Base-by-base conservation (phyloP, 2,888 invertebrate genomes). In the Noctua comes region DNA sequence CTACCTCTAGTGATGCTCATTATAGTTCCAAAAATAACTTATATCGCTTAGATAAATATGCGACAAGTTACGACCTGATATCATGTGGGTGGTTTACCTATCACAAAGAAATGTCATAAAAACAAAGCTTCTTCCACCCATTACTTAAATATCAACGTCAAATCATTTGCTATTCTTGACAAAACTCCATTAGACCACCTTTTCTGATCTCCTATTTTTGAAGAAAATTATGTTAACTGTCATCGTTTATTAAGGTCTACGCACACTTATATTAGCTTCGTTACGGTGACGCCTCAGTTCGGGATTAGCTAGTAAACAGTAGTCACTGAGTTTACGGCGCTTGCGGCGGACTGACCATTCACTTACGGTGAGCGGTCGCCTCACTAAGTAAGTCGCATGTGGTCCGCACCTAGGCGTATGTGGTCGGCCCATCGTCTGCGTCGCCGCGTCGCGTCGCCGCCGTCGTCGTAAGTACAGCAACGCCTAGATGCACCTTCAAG, bases 171-270 rank as follows among this genome's bases (percentile, higher is more conserved):
- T 76, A 36, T 36, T 65, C n/a, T 18, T 16, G 46, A 76, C n/a
- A 46, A 27, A 54, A 76, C n/a, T 36, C 43, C 5, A 59, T 77
- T 75, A 65, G n/a, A 54, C 16, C 21, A 64, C 16, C 13, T 46
- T 27, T 16, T 79, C 31, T 43, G 59, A 43, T 59, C 31, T 51
- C 31, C n/a, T 11, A 77, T 68, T 62, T 62, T 59, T 77, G 5
- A 11, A 62, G 16, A 54, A 3, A 16, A 79, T 64, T 21, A 54
- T 54, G 24, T 78, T 54, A 68, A 46, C 24, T 46, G 36, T 18
- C 24, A 27, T 11, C 2, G 7, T 70, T 70, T 4, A 2, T 31
- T 31, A 36, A 62, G 62, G 31, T 62, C 10, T 18, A 10, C 10
- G 62, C 62, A 62, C 62, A 62, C 31, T 21, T 62, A 21, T 21